Base-by-base conservation (phyloP, 2,797 vertebrate species). In the Danionella dracula region DNA sequence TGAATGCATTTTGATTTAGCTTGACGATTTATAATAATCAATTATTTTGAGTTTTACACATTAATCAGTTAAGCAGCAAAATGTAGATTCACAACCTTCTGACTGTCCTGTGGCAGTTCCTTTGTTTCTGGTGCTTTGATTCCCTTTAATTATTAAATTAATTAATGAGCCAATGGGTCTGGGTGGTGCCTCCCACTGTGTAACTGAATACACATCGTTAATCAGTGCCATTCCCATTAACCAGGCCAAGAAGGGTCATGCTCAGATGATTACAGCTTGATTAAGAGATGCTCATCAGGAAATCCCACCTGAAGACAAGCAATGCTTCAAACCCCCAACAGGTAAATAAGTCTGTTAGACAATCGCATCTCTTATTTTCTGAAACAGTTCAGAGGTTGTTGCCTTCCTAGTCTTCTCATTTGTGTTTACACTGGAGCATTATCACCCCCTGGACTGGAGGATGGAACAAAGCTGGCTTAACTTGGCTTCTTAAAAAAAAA, bases 221-320 rank as follows among this genome's bases (percentile, higher is more conserved):
- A 88, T 90, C 87, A 87, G 76, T 77, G 73, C 73, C 71, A 73
- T 59, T 80, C 79, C 83, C 76, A 85, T 89, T 88, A 87, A 71
- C 70, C 71, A 68, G 88, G 88, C 89, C 87, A 86, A 68, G 81
- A 76, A 82, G 84, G 83, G 85, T 88, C 83, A 84, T 79, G 82
- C 86, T 85, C 78, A 82, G 66, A 86, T 85, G 88, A 90, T 90
- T 90, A 89, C 68, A 68, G 81, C 79, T 84, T 88, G 86, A 90
- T 90, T 88, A 89, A 88, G 85, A 88, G 87, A 85, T 85, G 82
- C 81, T 86, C 83, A 86, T 85, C 84, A 84, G 70, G 66, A 65
- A 71, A 61, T 72, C 70, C 49, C 65, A 70, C 23, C 46, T 66
- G 68, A 73, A 84, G 77, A 76, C 66, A 60, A 37, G 55, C 41